Evolutionary conservation across 2,888 invertebrate species (phyloP).

Genomic region (Microctonus aethiopoides): DNA sequence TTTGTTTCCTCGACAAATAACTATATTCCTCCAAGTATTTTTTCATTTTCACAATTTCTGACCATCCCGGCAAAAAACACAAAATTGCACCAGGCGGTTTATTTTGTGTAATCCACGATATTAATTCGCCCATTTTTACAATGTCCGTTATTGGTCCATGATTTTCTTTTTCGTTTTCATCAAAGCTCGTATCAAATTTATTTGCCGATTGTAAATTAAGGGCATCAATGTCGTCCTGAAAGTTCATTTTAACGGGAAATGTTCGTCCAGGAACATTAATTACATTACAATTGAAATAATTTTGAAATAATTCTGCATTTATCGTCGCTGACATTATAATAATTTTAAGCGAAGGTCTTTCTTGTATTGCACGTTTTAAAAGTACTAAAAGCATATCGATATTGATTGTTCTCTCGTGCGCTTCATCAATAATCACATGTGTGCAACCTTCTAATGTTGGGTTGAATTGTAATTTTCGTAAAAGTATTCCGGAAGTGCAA

Average conservation of each 20-base stretch:
- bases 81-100: conserved; percentile 77
- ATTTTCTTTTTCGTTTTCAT: conserved; percentile 43
- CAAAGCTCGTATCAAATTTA: conserved; percentile 37
- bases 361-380: conserved; percentile 69
- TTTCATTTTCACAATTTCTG: conserved; percentile 73
- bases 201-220: conserved; percentile 42
- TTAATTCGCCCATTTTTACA: conserved; percentile 68
- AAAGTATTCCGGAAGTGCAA: conserved; percentile 76
- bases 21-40: conserved; percentile 66
- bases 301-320: conserved; percentile 73
- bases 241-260: conserved; percentile 72
- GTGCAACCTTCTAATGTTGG: conserved; percentile 70
- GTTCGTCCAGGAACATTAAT: conserved; percentile 72
- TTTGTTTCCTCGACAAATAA: conserved; percentile 41
- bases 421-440: conserved; percentile 80
- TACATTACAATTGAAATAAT: conserved; percentile 69
- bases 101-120: conserved; percentile 71
- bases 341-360: conserved; percentile 72
- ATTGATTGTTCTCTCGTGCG: conserved; percentile 78
- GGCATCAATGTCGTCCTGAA: conserved; percentile 69
- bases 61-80: conserved; percentile 82
- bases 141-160: conserved; percentile 66
- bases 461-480: conserved; percentile 67
- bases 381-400: conserved; percentile 75
- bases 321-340: conserved; percentile 82